Evolutionary conservation across 2,888 invertebrate genomes (phyloP).

Genomic region (Hetaerina titia): DNA sequence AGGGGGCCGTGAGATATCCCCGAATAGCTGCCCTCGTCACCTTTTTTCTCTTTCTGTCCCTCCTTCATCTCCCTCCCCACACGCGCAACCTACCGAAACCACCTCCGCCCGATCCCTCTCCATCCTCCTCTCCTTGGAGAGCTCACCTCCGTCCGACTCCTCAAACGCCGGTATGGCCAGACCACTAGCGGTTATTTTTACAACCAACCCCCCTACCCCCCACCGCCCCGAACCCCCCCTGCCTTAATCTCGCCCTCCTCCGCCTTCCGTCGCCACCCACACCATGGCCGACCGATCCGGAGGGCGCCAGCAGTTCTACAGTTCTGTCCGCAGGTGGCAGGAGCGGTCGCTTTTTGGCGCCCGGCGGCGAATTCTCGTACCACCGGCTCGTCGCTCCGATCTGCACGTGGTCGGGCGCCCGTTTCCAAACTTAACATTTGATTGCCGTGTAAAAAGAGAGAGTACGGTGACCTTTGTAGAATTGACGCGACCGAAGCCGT

Average conservation of each 20-base stretch:
- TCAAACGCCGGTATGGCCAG: slow-evolving; percentile 16
- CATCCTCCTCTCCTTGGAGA: neutral
- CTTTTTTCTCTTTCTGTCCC: neutral
- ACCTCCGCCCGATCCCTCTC: neutral
- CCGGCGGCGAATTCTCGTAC: neutral
- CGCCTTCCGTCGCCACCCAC: neutral
- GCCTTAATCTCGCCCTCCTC: neutral
- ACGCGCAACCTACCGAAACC: neutral
- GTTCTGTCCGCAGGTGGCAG: slow-evolving; percentile 25
- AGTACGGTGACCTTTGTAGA: neutral
- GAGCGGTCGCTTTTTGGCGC: neutral
- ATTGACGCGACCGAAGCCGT: neutral
- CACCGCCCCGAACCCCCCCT: neutral
- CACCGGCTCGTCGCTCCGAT: neutral
- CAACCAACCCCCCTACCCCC: neutral
- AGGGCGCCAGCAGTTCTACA: neutral
- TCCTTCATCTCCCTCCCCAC: slow-evolving; percentile 7
- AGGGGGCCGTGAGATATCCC: neutral
- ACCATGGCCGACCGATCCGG: neutral
- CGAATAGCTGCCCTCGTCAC: slow-evolving; percentile 54
- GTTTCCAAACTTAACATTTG: neutral
- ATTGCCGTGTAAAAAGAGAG: neutral
- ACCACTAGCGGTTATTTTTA: slow-evolving; percentile 67
- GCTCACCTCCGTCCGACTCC: neutral
- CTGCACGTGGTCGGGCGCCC: neutral